These are phyloP conservation scores for Ia io DNA, from an alignment of 2,113 vertebrate species.

Conservation along the genomic window DNA sequence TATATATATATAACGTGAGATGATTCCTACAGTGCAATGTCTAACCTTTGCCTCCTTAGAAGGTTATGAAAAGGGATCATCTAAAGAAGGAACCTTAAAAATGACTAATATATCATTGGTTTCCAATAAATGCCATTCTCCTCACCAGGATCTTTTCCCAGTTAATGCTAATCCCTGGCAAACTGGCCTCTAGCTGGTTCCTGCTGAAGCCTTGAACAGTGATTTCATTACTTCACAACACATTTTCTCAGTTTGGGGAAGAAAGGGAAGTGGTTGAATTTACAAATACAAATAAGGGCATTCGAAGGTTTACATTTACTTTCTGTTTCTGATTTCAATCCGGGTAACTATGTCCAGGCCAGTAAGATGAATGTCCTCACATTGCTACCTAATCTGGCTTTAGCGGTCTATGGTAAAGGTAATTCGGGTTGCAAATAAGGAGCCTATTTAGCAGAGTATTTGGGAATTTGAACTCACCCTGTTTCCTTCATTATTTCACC, in stretches of 20 bases:
- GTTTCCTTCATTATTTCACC: not conserved
- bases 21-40: not conserved
- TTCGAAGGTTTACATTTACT: not conserved
- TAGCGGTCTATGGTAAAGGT: not conserved
- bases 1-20: not conserved
- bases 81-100: not conserved
- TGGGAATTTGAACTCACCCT: not conserved
- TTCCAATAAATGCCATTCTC: not conserved
- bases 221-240: not conserved
- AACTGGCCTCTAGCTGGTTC: not conserved
- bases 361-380: not conserved
- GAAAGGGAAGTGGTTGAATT: not conserved
- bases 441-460: not conserved
- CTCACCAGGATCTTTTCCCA: not conserved
- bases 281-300: not conserved
- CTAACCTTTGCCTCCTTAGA: not conserved
- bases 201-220: not conserved
- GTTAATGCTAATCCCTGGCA: not conserved
- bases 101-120: not conserved
- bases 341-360: not conserved
- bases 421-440: constrained; percentile 33
- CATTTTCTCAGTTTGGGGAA: not conserved
- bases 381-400: not conserved
- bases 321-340: constrained; percentile 14
- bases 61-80: not conserved